These are phyloP conservation scores for Bombycilla garrulus DNA, from an alignment of 2,113 vertebrate species.

Conservation along the genomic window DNA sequence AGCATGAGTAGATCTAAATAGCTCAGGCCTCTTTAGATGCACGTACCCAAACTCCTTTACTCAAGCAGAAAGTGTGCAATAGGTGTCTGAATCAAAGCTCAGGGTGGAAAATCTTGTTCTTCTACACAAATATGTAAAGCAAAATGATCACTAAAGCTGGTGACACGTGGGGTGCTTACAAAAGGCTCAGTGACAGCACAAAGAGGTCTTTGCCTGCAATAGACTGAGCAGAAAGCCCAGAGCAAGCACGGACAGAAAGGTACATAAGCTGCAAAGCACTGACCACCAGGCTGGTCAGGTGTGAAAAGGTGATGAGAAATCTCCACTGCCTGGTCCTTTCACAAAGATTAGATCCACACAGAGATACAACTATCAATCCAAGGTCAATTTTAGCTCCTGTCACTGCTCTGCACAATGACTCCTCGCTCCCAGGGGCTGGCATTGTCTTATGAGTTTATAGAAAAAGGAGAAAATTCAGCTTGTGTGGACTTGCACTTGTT, in stretches of 20 bases:
- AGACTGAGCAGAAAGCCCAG: not conserved
- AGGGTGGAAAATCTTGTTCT: not conserved
- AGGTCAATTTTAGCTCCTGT: not conserved
- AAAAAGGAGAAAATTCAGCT: not conserved
- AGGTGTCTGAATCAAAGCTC: not conserved
- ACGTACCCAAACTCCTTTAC: not conserved
- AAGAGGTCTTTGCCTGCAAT: not conserved
- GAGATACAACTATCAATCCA: not conserved
- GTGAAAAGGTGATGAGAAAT: not conserved
- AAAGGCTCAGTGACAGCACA: not conserved
- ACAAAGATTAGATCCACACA: not conserved
- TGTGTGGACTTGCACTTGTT: not conserved
- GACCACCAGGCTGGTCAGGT: not conserved
- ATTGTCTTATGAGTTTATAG: not conserved
- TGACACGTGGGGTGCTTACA: fast-evolving
- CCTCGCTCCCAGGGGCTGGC: not conserved
- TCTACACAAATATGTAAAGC: not conserved
- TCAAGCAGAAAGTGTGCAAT: not conserved
- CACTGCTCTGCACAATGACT: not conserved
- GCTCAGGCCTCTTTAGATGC: not conserved
- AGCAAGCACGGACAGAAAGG: not conserved
- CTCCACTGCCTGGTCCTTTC: not conserved
- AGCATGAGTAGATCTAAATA: not conserved
- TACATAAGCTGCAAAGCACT: not conserved
- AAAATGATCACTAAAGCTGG: not conserved